Evolutionary conservation across 2,888 invertebrate genomes (phyloP).

Genomic region (Neoscelio sp.): DNA sequence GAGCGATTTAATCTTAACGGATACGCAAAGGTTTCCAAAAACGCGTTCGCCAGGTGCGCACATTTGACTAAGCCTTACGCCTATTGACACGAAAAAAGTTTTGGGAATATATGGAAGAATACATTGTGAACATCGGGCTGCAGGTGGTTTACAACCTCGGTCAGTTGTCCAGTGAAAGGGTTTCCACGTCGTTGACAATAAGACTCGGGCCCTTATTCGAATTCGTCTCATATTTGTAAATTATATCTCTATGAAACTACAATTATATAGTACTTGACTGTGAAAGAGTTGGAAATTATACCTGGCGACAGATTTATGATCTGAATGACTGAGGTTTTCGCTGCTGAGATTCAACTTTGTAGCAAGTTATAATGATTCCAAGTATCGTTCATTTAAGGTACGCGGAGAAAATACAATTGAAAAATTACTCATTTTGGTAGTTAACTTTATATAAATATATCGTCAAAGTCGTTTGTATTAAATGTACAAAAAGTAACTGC

Average conservation of each 20-base stretch:
- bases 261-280: slow-evolving; percentile 44
- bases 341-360: too few species aligned
- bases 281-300: slow-evolving; percentile 23
- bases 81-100: slow-evolving; percentile 55
- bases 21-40: slow-evolving; percentile 41
- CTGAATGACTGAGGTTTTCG: neutral
- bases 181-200: slow-evolving; percentile 33
- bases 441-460: neutral
- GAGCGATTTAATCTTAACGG: slow-evolving; percentile 53
- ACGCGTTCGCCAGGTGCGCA: slow-evolving; percentile 54
- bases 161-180: slow-evolving; percentile 45
- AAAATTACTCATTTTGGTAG: too few species aligned
- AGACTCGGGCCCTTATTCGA: neutral
- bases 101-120: slow-evolving; percentile 38
- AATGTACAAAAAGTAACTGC: slow-evolving; percentile 1
- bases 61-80: slow-evolving; percentile 45
- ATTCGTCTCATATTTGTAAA: slow-evolving; percentile 41
- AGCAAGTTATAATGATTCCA: slow-evolving; percentile 5
- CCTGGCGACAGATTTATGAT: neutral
- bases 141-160: slow-evolving; percentile 43
- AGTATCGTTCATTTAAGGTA: neutral
- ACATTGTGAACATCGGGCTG: slow-evolving; percentile 17
- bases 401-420: too few species aligned
- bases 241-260: slow-evolving; percentile 38
- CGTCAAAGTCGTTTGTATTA: neutral